Base-by-base conservation (phyloP, 2,113 vertebrate genomes). In the Triplophysa dalaica region DNA sequence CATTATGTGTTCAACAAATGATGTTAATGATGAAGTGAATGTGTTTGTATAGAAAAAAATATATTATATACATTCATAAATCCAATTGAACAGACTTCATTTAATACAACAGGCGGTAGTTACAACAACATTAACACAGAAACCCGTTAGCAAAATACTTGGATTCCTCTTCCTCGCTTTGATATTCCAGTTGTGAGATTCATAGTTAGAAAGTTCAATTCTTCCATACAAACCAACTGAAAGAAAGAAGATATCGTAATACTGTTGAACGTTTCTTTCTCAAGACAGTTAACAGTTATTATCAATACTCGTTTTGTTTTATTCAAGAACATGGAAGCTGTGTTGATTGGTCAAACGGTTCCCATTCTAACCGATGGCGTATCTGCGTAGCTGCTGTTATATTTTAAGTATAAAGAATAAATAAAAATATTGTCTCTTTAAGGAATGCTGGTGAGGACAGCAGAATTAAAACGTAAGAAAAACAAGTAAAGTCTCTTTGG, bases 111-210 rank as follows among this genome's bases (percentile, higher is more conserved):
- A 54, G 48, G 24, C 19, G 17, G 14, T 29, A 19, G 29, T 7
- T 33, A 54, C 68, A 70, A 70, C 48, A 70, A 45, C 43, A 45
- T 45, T 2, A 45, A 45, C 43, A 11, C 50, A 72, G 52, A 70
- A 41, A n/a, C 56, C 52, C 26, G 56, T 70, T 19, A 52, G 4
- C 45, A 72, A 72, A 58, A 58, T 21, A 56, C 29, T 21, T 72
- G 33, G 50, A 52, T 52, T 58, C 50, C 26, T 70, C 48, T 70
- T 56, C 33, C 50, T 58, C 48, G 58, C 64, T 70, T 50, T 41
- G 29, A 29, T 73, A 45, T 52, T 83, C 72, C 78, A 79, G 72
- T 75, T 79, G 66, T 79, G 43, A 62, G 43, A 75, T 54, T 75
- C 58, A 62, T 50, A 64, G 29, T 77, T 56, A 56, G 26, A 76